Conservation (phyloP, 2,113 vertebrate species). For the Ciconia boyciana region DNA sequence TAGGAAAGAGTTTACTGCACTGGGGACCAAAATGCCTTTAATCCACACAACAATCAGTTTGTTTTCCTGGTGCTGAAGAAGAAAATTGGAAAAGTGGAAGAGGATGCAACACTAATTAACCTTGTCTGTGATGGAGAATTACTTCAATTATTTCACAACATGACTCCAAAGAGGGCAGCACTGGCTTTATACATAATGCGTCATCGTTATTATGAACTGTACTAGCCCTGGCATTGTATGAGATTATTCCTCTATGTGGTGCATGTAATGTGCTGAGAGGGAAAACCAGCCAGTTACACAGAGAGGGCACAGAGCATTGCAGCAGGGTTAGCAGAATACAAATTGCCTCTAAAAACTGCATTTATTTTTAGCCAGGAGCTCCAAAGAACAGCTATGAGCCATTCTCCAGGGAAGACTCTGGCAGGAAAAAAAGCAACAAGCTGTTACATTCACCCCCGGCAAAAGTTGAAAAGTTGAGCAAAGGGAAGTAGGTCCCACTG, state of each 20-base stretch:
- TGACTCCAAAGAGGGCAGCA: not conserved
- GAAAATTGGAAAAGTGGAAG: not conserved
- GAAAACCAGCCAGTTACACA: not conserved
- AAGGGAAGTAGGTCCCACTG: not conserved
- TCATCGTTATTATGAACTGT: not conserved
- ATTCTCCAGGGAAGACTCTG: not conserved
- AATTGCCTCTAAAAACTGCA: not conserved
- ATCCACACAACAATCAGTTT: not conserved
- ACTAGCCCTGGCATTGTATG: not conserved
- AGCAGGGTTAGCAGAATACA: not conserved
- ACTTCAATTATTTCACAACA: not conserved
- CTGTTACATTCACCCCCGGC: not conserved
- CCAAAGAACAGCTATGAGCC: not conserved
- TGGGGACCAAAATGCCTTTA: not conserved
- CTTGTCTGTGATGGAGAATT: not conserved
- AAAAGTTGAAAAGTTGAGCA: not conserved
- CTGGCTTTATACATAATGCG: not conserved
- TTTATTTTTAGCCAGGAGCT: slow-evolving; percentile 19
- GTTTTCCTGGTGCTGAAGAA: not conserved
- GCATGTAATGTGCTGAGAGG: not conserved
- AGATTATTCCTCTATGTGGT: not conserved
- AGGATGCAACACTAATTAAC: not conserved
- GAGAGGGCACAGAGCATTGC: not conserved
- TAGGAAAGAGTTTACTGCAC: not conserved
- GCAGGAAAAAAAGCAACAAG: not conserved